Evolutionary conservation across 2,888 invertebrate genomes (phyloP).

Genomic region (Thumatha senex): DNA sequence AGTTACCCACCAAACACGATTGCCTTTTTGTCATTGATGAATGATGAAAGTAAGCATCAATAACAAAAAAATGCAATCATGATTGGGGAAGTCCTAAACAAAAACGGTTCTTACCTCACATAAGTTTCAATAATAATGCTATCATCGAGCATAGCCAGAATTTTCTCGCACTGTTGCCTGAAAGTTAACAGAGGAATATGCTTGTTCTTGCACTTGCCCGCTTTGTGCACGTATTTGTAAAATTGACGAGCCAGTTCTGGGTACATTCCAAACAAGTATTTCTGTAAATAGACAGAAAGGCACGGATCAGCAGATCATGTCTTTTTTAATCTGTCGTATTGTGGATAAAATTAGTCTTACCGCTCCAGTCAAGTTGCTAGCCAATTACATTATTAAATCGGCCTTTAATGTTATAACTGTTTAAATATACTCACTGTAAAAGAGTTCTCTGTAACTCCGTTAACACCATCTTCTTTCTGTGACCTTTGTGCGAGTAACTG

Average conservation of each 20-base stretch:
- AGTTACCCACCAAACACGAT: too few relatives aligned
- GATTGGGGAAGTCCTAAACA: too few relatives aligned
- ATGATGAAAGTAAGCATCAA: too few relatives aligned
- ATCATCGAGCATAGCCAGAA: constrained; percentile 83
- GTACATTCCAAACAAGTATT: constrained; percentile 91
- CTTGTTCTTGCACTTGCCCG: constrained; percentile 82
- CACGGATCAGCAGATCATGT: too few relatives aligned
- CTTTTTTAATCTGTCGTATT: too few relatives aligned
- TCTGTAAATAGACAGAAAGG: constrained; percentile 62
- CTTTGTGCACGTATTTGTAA: constrained; percentile 85
- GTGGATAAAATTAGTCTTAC: too few relatives aligned
- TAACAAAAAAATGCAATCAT: too few relatives aligned
- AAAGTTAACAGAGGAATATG: constrained; percentile 86
- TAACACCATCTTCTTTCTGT: constrained; percentile 87
- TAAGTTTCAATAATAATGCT: constrained; percentile 86
- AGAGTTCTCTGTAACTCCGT: constrained; percentile 87
- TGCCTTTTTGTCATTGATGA: too few relatives aligned
- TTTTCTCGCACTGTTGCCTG: constrained; percentile 88
- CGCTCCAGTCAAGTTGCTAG: too few relatives aligned
- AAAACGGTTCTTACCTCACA: constrained; percentile 67
- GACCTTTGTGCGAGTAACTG: constrained; percentile 88
- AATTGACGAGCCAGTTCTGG: constrained; percentile 87
- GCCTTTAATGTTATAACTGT: too few relatives aligned
- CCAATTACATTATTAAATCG: too few relatives aligned
- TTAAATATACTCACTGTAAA: constrained; percentile 81